Conservation (phyloP, 2,797 vertebrate genomes). For the Aeoliscus strigatus region DNA sequence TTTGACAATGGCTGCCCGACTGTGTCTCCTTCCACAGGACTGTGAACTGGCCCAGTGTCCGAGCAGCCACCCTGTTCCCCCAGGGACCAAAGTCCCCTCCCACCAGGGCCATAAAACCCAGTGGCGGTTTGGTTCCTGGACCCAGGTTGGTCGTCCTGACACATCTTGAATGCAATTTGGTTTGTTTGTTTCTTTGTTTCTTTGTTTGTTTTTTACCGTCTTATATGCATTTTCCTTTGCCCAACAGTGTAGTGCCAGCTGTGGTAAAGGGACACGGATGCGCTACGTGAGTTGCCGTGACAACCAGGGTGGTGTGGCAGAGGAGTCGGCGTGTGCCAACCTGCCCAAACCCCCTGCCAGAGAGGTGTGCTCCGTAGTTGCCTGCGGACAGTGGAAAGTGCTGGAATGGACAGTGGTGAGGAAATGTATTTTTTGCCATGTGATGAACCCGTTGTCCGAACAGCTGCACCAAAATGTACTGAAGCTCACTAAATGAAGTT, state of each 20-base stretch:
- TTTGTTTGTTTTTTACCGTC: background rate
- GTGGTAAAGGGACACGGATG: conserved; percentile 92
- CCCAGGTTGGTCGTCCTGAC: conserved; percentile 77
- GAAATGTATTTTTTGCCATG: conserved; percentile 8
- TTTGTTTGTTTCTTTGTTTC: background rate
- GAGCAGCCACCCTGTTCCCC: conserved; percentile 72
- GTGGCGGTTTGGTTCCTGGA: conserved; percentile 99
- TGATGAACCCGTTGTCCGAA: too few relatives aligned
- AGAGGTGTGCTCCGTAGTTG: conserved; percentile 83
- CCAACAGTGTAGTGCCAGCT: conserved; percentile 89
- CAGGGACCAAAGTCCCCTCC: conserved; percentile 76
- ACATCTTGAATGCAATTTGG: background rate
- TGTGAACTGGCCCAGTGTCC: conserved; percentile 89
- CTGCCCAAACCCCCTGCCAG: conserved; percentile 85
- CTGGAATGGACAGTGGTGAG: conserved; percentile 94
- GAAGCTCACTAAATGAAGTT: background rate
- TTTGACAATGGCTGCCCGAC: conserved; percentile 57
- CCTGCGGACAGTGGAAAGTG: conserved; percentile 94
- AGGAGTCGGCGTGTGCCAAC: conserved; percentile 83
- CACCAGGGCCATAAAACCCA: conserved; percentile 83
- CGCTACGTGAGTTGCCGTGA: conserved; percentile 97
- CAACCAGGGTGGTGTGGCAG: conserved; percentile 88
- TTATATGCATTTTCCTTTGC: conserved; percentile 8
- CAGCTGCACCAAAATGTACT: too few relatives aligned
- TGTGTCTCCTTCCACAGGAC: conserved; percentile 77